Base-by-base conservation (phyloP, 2,888 invertebrate genomes). In the Ommatoiulus sabulosus region DNA sequence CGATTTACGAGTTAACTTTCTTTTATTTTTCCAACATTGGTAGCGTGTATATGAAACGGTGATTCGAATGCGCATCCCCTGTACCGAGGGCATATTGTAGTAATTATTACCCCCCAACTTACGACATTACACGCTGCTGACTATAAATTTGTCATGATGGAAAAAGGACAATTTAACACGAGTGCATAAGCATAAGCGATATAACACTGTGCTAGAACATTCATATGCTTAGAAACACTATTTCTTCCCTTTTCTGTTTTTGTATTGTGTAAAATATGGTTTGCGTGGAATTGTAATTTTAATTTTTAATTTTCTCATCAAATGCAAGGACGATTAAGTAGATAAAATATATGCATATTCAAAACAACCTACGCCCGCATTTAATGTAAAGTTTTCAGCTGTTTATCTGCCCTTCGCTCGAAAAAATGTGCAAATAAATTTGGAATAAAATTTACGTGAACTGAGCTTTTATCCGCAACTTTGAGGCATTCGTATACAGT, bases 261-360 rank as follows among this genome's bases (percentile, higher is more conserved):
- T 20, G n/a, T 20, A 20, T 20, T 63, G 63, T 63, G 20, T 20
- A 63, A 63, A n/a, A 63, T 20, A 63, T 7, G 4, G 63, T 5
- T 63, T 63, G 20, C 63, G 20, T 63, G 63, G 63, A 85, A 85
- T 85, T 85, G 85, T 85, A 85, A 85, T 85, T 85, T 85, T 85
- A 85, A 85, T 85, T 85, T 85, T 85, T 85, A 85, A 85, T 85
- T 85, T 85, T 85, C 85, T 85, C 85, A 85, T 85, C 85, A 85
- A 85, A 85, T 85, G 12, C n/a, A 44, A 85, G n/a, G n/a, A 44
- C 44, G 85, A 85, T 85, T 85, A 85, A 85, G 15, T 43, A 85
- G n/a, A 15, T 85, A 44, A 85, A 63, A 20, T 8, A 52, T 52
- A 20, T 63, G 5, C 20, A 63, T 63, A n/a, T 63, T 20, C 20